Evolutionary conservation across 2,888 invertebrate genomes (phyloP), one percentile per base, ranked within the genome.

Genomic region (Clivina fossor): DNA sequence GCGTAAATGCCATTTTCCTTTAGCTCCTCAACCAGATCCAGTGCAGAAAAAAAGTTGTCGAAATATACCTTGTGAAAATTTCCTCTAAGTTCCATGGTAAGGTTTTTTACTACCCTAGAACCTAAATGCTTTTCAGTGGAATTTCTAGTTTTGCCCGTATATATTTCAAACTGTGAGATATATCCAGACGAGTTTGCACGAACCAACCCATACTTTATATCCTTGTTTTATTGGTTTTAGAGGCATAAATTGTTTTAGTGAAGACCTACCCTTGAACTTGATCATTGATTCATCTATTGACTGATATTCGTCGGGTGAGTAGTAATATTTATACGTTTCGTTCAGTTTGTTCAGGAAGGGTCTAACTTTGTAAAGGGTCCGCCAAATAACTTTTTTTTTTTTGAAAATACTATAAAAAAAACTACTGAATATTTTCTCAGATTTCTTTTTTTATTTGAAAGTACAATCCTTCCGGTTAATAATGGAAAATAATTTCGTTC

Each of bases 111-210:
- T 35, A 61, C 61, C 19, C 62, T 19, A 33, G 43, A 16, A 24
- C 59, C 59, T 32, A 61, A 56, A 19, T 60, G 15, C 66, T 60
- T 69, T 68, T 58, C 58, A 64, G 51, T 63, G 67, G 44, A 46
- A 13, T 61, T 57, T n/a, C n/a, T n/a, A 13, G 16, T 46, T 56
- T 61, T 73, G 73, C 68, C 65, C 7, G 63, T 64, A 50, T 66
- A 66, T 18, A 68, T 61, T 35, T 68, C 62, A 61, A 69, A 68
- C 30, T 67, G 48, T 43, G 50, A 61, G 13, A 65, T 44, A 58
- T 63, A 65, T 7, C 64, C 64, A 33, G 48, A 46, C 51, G 35
- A 40, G 43, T 62, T 59, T 26, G 57, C 53, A 33, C 55, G 30
- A n/a, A n/a, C n/a, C n/a, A 11, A 60, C 55, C 60, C 62, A 64